Evolutionary conservation across 2,797 vertebrate genomes (phyloP), one percentile per base, ranked within the genome.

Genomic region (Rhabdomys pumilio): DNA sequence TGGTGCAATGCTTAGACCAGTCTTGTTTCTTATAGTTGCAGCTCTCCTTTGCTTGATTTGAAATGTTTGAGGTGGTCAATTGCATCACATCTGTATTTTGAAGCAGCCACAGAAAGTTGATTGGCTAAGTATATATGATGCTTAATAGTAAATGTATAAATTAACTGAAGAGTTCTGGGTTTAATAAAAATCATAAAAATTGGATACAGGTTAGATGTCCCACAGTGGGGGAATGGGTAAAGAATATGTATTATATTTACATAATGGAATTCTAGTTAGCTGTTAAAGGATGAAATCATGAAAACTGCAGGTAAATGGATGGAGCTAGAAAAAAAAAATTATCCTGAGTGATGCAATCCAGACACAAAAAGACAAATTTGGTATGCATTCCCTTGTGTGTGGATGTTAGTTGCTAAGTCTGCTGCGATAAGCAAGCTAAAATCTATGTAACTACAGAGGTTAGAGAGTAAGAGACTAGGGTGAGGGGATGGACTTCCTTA

Each of bases 21-120:
- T 79, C 91, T 96, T 79, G 31, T 83, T 86, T 82, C 73, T 88
- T 77, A 34, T 8, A 47, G 92, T 79, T 92, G 26, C 75, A 50
- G 57, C 63, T 29, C 55, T 86, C 53, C 31, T 19, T 69, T 72
- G 79, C 57, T 75, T 1, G 53, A 82, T 94, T 76, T 76, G 93
- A 92, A 92, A 96, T 67, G 72, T 65, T 77, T 47, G 31, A 92
- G 61, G 91, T 5, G 34, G 20, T 88, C 29, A 15, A 0, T 31
- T 38, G 4, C 47, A 63, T 92, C 82, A 88, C 85, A 82, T 47
- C 24, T 76, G 15, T 17, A 47, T 38, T 94, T 81, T 15, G 34
- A 87, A 94, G 57, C 19, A 94, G 55, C 34, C 75, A 69, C 83
- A 61, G 77, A 13, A 65, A 93, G 91, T 79, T 50, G 38, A 95